These are phyloP conservation scores for Cataglyphis rosenhaueri DNA, from an alignment of 2,888 invertebrate species.

Conservation along the genomic window DNA sequence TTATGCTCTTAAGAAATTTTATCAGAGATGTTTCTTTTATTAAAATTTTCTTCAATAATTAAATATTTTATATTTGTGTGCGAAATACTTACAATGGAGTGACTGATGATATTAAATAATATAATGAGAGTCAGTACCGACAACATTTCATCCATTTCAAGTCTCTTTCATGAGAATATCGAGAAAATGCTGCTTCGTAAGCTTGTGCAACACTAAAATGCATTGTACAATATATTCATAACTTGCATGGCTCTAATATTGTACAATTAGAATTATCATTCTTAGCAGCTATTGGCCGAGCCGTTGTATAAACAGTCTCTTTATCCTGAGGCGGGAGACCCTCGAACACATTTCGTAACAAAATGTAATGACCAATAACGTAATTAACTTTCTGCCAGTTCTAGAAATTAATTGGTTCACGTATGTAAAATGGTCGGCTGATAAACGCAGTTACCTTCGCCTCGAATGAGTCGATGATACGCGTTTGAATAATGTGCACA, in stretches of 20 bases:
- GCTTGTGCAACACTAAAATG: constrained; percentile 45
- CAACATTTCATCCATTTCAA: constrained; percentile 40
- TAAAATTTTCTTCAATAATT: constrained; percentile 21
- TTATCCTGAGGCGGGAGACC: constrained; percentile 38
- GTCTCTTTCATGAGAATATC: constrained; percentile 10
- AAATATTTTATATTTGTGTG: constrained; percentile 34
- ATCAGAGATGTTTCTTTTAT: neutral
- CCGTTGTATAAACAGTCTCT: constrained; percentile 28
- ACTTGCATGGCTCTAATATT: constrained; percentile 31
- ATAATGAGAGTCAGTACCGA: constrained; percentile 27
- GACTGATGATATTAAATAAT: constrained; percentile 33
- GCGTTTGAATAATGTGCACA: constrained; percentile 57
- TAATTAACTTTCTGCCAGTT: constrained; percentile 58
- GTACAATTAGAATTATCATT: constrained; percentile 52
- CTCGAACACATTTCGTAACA: constrained; percentile 52
- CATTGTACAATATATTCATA: constrained; percentile 40
- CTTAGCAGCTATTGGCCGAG: constrained; percentile 29
- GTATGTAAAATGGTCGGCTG: constrained; percentile 40
- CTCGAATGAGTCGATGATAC: constrained; percentile 46
- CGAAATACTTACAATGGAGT: constrained; percentile 24
- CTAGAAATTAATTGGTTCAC: constrained; percentile 61
- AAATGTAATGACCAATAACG: constrained; percentile 60
- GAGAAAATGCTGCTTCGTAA: constrained; percentile 44
- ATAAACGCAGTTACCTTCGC: constrained; percentile 20
- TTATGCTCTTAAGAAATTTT: constrained; percentile 21